These are phyloP conservation scores for Plagodis pulveraria DNA, from an alignment of 2,888 invertebrate genomes.

Conservation along the genomic window DNA sequence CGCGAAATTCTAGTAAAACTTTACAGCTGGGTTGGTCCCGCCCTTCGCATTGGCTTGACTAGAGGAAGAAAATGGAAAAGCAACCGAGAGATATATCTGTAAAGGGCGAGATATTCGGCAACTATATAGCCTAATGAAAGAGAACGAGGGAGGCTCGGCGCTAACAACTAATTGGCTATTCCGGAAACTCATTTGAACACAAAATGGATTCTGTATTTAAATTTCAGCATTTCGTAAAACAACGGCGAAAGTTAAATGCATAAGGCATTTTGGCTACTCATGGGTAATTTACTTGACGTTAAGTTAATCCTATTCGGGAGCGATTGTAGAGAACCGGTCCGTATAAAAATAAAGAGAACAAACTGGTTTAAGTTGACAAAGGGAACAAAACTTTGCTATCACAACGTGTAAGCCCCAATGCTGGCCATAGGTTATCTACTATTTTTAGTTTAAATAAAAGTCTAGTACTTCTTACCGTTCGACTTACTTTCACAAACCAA, in stretches of 20 bases:
- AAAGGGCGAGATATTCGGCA: constrained; percentile 82
- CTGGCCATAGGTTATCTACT: too few relatives aligned
- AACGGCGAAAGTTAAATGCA: constrained; percentile 78
- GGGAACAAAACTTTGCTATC: not conserved
- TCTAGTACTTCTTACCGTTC: too few relatives aligned
- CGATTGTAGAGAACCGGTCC: constrained; percentile 28
- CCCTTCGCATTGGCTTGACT: constrained; percentile 64
- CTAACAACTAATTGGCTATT: constrained; percentile 85
- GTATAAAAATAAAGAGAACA: not conserved
- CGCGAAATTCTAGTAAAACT: constrained; percentile 73
- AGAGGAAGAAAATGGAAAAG: constrained; percentile 79
- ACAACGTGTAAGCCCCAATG: too few relatives aligned
- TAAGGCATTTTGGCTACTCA: constrained; percentile 65
- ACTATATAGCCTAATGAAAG: constrained; percentile 85
- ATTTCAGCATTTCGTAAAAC: constrained; percentile 82
- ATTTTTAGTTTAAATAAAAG: too few relatives aligned
- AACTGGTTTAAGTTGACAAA: not conserved
- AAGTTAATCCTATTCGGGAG: constrained; percentile 36
- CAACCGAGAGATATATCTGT: constrained; percentile 78
- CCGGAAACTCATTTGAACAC: constrained; percentile 85
- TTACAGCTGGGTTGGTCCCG: constrained; percentile 68
- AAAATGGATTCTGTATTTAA: constrained; percentile 85
- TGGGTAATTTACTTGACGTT: constrained; percentile 54
- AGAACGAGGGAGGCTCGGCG: constrained; percentile 82
- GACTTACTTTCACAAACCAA: too few relatives aligned